Conservation (phyloP, 2,888 invertebrate genomes). For the Galeopsomyia nigrocyanea region DNA sequence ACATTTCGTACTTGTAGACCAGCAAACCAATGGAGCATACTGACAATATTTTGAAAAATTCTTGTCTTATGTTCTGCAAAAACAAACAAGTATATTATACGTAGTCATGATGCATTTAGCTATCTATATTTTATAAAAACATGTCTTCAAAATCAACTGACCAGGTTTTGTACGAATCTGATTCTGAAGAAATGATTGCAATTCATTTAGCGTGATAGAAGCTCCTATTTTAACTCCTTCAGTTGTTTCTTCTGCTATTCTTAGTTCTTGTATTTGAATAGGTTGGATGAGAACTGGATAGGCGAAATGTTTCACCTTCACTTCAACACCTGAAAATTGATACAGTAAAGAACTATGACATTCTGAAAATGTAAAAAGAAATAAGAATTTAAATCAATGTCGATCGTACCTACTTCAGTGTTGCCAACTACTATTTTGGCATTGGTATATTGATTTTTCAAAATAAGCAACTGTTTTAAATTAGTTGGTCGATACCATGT, state of each 20-base stretch:
- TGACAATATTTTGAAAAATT: slow-evolving; percentile 77
- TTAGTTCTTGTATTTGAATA: slow-evolving; percentile 76
- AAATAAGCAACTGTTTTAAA: slow-evolving; percentile 74
- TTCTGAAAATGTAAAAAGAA: background rate
- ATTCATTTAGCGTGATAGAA: slow-evolving; percentile 78
- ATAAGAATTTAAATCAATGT: background rate
- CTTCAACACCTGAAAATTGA: slow-evolving; percentile 76
- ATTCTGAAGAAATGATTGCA: slow-evolving; percentile 75
- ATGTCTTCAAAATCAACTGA: slow-evolving; percentile 46
- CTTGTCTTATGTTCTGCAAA: slow-evolving; percentile 71
- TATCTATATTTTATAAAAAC: background rate
- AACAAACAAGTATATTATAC: background rate
- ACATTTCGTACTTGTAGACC: slow-evolving; percentile 94
- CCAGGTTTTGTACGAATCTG: slow-evolving; percentile 70
- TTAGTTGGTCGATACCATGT: slow-evolving; percentile 82
- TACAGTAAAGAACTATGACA: background rate
- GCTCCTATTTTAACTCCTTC: slow-evolving; percentile 81
- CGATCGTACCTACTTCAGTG: slow-evolving; percentile 81
- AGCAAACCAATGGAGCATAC: slow-evolving; percentile 93
- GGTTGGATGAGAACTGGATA: slow-evolving; percentile 85
- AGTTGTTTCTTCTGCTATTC: slow-evolving; percentile 70
- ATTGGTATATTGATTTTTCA: slow-evolving; percentile 76
- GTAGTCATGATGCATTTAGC: background rate
- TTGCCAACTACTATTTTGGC: slow-evolving; percentile 90
- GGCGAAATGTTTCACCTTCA: slow-evolving; percentile 85